Percentiles rank a stretch among this genome's conserved stretches.
phyloP scores from a whole-genome alignment of 2,797 vertebrate genomes.

The Rhinophrynus dorsalis region DNA sequence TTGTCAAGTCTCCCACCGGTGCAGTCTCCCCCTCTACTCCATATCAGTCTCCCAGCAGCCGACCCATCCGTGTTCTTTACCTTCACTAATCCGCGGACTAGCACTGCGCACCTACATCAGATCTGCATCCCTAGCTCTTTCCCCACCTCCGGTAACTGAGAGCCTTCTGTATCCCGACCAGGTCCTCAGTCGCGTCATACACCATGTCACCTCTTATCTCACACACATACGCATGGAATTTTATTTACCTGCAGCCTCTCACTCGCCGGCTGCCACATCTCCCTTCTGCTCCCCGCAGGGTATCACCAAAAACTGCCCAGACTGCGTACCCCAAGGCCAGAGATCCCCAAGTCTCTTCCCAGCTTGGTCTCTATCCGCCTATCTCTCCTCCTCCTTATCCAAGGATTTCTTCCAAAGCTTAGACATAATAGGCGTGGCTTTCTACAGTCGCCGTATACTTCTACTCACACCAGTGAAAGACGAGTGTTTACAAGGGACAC shows the following conservation, averaged over 20 bases:
- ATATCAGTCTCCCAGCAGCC: not conserved
- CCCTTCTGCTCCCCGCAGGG: slow-evolving; percentile 53
- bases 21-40: not conserved
- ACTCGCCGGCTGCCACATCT: slow-evolving; percentile 95
- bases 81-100: too few species aligned
- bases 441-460: not conserved
- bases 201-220: not conserved
- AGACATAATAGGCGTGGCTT: not conserved
- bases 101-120: too few species aligned
- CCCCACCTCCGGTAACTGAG: not conserved
- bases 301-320: slow-evolving; percentile 6
- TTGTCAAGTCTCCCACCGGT: too few species aligned
- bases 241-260: slow-evolving; percentile 90
- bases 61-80: too few species aligned
- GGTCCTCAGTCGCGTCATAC: not conserved
- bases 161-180: not conserved
- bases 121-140: too few species aligned
- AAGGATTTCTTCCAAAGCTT: not conserved
- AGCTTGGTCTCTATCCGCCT: slow-evolving; percentile 51
- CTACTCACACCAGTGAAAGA: not conserved
- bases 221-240: not conserved
- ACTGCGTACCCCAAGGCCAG: slow-evolving; percentile 47
- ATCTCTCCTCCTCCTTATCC: slow-evolving; percentile 27
- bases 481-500: not conserved
- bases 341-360: slow-evolving; percentile 41